These are phyloP conservation scores for Platycheirus rosarum DNA, from an alignment of 2,888 invertebrate species.

Conservation along the genomic window DNA sequence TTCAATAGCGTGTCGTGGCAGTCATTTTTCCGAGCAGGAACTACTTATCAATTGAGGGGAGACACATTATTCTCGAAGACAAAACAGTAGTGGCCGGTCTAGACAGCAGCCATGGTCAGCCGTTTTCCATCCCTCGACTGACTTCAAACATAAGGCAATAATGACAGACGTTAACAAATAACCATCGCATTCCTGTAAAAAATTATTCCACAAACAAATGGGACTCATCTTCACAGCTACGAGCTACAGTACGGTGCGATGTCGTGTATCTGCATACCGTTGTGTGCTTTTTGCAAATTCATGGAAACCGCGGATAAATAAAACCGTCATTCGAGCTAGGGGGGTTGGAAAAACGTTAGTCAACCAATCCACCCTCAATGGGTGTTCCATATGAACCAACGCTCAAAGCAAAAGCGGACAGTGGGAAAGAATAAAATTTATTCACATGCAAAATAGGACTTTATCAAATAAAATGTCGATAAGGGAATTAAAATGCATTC, in stretches of 20 bases:
- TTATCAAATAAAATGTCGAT: no score
- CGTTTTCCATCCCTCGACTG: background rate
- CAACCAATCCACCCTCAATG: conserved; percentile 3
- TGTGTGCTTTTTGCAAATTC: conserved; percentile 43
- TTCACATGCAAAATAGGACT: conserved; percentile 33
- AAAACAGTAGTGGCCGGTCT: conserved; percentile 50
- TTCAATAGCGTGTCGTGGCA: conserved; percentile 47
- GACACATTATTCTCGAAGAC: conserved; percentile 29
- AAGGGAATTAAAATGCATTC: conserved; percentile 12
- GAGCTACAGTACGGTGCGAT: background rate
- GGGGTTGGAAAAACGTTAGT: no score
- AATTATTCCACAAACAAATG: no score
- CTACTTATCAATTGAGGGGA: conserved; percentile 61
- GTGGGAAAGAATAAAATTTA: no score
- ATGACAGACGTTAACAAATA: conserved; percentile 59
- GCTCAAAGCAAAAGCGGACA: conserved; percentile 37
- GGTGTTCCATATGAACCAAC: conserved; percentile 4
- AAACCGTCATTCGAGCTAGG: conserved; percentile 42
- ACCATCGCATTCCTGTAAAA: conserved; percentile 63
- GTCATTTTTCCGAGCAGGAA: conserved; percentile 48
- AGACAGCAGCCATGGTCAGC: conserved; percentile 48
- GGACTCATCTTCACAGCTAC: conserved; percentile 1
- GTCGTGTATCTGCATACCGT: no score
- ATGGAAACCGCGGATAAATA: conserved; percentile 68
- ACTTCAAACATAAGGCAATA: conserved; percentile 1